Percentiles rank a stretch among this genome's conserved stretches.
phyloP scores from a whole-genome alignment of 2,797 vertebrate species.

The Karalla daura region DNA sequence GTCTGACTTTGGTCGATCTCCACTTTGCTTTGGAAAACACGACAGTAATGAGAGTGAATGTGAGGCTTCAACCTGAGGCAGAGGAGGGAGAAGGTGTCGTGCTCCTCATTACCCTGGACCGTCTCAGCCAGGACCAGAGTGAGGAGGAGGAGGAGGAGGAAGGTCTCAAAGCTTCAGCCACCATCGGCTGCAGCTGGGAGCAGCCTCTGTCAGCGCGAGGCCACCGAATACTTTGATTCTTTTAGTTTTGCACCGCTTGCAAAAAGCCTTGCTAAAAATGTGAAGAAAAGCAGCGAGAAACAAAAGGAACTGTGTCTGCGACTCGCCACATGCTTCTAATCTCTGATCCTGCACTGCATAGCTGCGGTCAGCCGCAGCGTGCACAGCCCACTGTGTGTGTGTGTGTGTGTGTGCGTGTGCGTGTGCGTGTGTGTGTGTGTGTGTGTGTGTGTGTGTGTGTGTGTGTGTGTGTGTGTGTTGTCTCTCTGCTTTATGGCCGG shows the following conservation, averaged over 20 bases:
- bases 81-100: too few relatives aligned
- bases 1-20: too few relatives aligned
- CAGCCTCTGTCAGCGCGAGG: constrained; percentile 17
- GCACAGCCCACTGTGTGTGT: constrained; percentile 17
- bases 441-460: too few relatives aligned
- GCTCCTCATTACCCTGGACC: too few relatives aligned
- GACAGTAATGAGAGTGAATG: too few relatives aligned
- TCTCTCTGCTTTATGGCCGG: not conserved
- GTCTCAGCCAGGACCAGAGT: too few relatives aligned
- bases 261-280: constrained; percentile 42
- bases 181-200: constrained; percentile 5
- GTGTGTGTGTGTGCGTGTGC: constrained; percentile 41
- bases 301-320: constrained; percentile 43
- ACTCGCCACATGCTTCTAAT: constrained; percentile 55
- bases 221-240: constrained; percentile 10
- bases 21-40: too few relatives aligned
- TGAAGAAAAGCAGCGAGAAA: constrained; percentile 53
- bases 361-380: constrained; percentile 68
- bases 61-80: too few relatives aligned
- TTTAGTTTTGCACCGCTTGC: constrained; percentile 35
- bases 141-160: not conserved
- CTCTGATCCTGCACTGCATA: constrained; percentile 54
- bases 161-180: not conserved
- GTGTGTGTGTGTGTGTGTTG: constrained; percentile 15
- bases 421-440: constrained; percentile 16